Evolutionary conservation across 2,888 invertebrate genomes (phyloP).

Genomic region (Dryobota labecula): DNA sequence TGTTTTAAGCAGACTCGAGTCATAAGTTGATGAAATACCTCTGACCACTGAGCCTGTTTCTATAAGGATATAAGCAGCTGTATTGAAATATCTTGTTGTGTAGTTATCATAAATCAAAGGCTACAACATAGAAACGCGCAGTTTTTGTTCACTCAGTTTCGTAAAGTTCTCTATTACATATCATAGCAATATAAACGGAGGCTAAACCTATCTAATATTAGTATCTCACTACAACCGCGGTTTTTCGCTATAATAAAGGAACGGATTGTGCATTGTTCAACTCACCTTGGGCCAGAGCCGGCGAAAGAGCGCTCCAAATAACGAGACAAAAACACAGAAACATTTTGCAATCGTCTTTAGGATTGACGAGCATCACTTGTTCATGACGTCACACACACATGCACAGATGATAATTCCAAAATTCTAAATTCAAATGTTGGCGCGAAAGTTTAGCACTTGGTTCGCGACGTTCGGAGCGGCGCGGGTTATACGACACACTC

Average conservation of each 20-base stretch:
- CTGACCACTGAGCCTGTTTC: constrained; percentile 45
- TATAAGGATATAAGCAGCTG: constrained; percentile 23
- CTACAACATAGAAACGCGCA: neutral
- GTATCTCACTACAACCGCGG: constrained; percentile 55
- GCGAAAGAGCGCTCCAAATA: constrained; percentile 86
- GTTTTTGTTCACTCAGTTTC: constrained; percentile 31
- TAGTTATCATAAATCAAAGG: constrained; percentile 17
- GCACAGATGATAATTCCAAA: constrained; percentile 58
- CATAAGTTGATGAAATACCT: constrained; percentile 59
- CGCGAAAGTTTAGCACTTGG: constrained; percentile 79
- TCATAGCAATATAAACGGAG: constrained; percentile 56
- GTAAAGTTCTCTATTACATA: constrained; percentile 53
- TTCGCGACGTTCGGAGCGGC: constrained; percentile 40
- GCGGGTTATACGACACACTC: constrained; percentile 54
- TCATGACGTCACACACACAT: constrained; percentile 78
- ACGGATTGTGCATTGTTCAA: constrained; percentile 79
- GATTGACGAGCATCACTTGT: constrained; percentile 76
- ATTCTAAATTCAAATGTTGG: constrained; percentile 71
- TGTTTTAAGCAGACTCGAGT: constrained; percentile 57
- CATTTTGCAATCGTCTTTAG: constrained; percentile 82
- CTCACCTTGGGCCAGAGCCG: constrained; percentile 87
- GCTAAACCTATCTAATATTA: constrained; percentile 66
- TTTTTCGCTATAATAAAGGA: constrained; percentile 67
- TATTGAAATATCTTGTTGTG: constrained; percentile 20
- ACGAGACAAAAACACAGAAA: constrained; percentile 83